Conservation (phyloP, 2,888 invertebrate species). For the Venusia cambrica region DNA sequence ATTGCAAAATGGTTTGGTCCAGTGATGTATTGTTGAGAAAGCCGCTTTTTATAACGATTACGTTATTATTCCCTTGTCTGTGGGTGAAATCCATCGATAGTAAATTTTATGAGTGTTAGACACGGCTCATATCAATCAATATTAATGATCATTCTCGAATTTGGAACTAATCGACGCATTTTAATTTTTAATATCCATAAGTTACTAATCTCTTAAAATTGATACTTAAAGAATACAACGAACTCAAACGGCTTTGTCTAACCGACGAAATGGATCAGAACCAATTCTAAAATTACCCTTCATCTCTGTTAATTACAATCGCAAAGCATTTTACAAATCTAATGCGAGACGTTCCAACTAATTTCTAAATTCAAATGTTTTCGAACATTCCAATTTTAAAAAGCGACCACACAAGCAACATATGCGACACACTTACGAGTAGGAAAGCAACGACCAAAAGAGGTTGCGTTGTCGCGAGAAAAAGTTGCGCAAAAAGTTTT, state of each 20-base stretch:
- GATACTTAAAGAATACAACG: constrained; percentile 47
- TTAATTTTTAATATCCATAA: constrained; percentile 68
- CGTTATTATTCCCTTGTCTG: constrained; percentile 58
- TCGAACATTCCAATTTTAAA: constrained; percentile 18
- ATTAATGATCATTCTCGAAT: constrained; percentile 70
- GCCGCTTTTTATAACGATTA: constrained; percentile 57
- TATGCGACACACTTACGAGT: too few species aligned
- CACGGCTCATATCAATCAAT: constrained; percentile 73
- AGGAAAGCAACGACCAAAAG: constrained; percentile 30
- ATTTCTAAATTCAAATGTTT: constrained; percentile 12
- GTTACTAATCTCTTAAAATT: constrained; percentile 49
- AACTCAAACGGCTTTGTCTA: constrained; percentile 38
- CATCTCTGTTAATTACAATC: constrained; percentile 27
- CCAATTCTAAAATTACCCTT: constrained; percentile 37
- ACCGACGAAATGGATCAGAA: constrained; percentile 41
- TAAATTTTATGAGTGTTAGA: constrained; percentile 70
- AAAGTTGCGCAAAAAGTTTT: constrained; percentile 64
- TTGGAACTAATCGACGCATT: constrained; percentile 72
- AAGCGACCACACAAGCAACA: constrained; percentile 6
- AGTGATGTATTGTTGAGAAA: constrained; percentile 65
- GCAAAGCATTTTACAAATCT: constrained; percentile 19
- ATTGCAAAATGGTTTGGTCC: constrained; percentile 62
- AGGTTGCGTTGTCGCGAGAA: constrained; percentile 37
- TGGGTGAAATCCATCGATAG: constrained; percentile 60
- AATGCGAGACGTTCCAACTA: constrained; percentile 22